Evolutionary conservation across 2,797 vertebrate species (phyloP).

Genomic region (Catostomus latipinnis): DNA sequence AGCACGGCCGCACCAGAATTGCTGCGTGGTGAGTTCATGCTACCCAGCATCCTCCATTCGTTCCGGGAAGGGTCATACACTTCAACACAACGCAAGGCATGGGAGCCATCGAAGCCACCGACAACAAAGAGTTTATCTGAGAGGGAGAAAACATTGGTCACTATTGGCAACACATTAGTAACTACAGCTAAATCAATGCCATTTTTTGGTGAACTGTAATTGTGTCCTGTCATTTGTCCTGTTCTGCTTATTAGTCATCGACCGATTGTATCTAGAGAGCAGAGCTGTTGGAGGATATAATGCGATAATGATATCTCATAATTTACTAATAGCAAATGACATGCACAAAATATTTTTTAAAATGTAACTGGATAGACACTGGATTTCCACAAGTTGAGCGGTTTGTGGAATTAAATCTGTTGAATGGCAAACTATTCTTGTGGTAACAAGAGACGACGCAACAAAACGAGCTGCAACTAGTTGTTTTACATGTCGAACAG

Average conservation of each 20-base stretch:
- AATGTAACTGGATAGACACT: no score
- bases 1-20: conserved; percentile 91
- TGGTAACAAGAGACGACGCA: no score
- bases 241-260: neutral
- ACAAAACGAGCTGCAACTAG: no score
- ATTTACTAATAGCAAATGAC: no score
- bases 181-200: neutral
- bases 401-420: no score
- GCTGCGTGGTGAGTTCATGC: conserved; percentile 93
- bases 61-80: conserved; percentile 90
- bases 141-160: neutral
- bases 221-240: neutral
- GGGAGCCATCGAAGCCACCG: conserved; percentile 95
- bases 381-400: no score
- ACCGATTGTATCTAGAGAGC: no score
- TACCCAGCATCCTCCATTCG: conserved; percentile 94
- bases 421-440: no score
- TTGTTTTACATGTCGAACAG: no score
- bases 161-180: neutral
- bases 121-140: conserved; percentile 93
- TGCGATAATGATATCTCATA: no score
- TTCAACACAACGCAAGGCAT: conserved; percentile 92
- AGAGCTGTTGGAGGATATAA: no score
- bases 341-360: no score
- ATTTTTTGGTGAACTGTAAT: neutral